These are phyloP conservation scores for Hypsopygia costalis DNA, from an alignment of 2,888 invertebrate species.

Conservation along the genomic window DNA sequence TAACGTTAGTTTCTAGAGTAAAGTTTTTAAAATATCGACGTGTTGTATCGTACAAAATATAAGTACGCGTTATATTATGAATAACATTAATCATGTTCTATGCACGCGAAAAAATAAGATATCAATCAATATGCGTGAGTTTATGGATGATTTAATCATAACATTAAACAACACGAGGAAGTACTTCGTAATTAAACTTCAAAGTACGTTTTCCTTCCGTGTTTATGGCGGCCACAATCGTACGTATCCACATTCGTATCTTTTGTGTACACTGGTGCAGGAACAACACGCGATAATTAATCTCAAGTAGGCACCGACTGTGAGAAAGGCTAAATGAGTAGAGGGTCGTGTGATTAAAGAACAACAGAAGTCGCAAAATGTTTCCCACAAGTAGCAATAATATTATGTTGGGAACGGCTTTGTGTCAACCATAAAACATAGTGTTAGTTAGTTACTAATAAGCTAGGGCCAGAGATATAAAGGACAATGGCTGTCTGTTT, in stretches of 20 bases:
- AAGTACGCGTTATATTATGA: too few relatives aligned
- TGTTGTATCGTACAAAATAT: too few relatives aligned
- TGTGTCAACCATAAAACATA: conserved; percentile 59
- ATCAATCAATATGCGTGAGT: not conserved
- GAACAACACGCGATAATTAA: conserved; percentile 57
- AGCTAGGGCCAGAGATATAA: conserved; percentile 56
- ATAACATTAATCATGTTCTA: too few relatives aligned
- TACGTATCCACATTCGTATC: conserved; percentile 35
- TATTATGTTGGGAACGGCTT: conserved; percentile 58
- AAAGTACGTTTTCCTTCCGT: conserved; percentile 33
- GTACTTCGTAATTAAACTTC: conserved; percentile 22
- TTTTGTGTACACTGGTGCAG: conserved; percentile 26
- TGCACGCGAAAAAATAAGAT: too few relatives aligned
- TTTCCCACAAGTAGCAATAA: conserved; percentile 58
- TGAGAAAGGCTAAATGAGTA: conserved; percentile 60
- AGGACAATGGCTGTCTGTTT: conserved; percentile 47
- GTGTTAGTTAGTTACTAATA: conserved; percentile 62
- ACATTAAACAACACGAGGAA: conserved; percentile 12
- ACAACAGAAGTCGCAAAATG: conserved; percentile 57
- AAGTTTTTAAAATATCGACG: too few relatives aligned
- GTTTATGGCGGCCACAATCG: conserved; percentile 34
- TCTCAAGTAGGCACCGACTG: conserved; percentile 45
- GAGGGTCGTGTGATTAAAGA: conserved; percentile 56
- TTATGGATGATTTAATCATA: conserved; percentile 11
- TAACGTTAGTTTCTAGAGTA: too few relatives aligned